Evolutionary conservation across 2,797 vertebrate genomes (phyloP).

Genomic region (Glossophaga mutica): DNA sequence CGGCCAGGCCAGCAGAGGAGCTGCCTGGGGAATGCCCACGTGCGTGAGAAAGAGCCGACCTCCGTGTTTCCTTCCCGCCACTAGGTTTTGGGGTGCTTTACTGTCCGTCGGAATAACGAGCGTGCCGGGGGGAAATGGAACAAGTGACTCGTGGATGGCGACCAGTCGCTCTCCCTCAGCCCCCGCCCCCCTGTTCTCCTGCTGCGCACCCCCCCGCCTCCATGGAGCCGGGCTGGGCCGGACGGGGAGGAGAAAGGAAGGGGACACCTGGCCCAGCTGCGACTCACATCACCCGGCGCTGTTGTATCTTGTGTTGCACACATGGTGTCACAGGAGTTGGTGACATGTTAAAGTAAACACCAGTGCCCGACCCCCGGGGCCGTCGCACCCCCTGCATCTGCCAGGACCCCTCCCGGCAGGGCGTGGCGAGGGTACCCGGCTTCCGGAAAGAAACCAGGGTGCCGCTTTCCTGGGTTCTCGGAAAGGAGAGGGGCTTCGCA

Average conservation of each 20-base stretch:
- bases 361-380: not conserved
- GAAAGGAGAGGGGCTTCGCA: not conserved
- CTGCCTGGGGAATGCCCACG: no score
- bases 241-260: not conserved
- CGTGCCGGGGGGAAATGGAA: not conserved
- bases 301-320: not conserved
- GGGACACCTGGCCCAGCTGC: not conserved
- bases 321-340: fast-evolving
- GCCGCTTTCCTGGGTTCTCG: not conserved
- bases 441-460: not conserved
- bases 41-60: not conserved
- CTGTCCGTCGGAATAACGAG: not conserved
- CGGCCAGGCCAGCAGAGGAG: not conserved
- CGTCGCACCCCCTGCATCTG: not conserved
- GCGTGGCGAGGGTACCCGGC: not conserved
- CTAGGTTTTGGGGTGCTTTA: not conserved
- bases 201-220: not conserved
- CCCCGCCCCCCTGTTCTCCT: not conserved
- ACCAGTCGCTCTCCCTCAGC: not conserved
- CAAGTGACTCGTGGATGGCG: not conserved
- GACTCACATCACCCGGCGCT: not conserved
- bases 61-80: not conserved
- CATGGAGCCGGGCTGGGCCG: not conserved
- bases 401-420: not conserved
- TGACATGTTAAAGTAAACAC: not conserved